Conservation (phyloP, 2,888 invertebrate species). For the Gerris lacustris region DNA sequence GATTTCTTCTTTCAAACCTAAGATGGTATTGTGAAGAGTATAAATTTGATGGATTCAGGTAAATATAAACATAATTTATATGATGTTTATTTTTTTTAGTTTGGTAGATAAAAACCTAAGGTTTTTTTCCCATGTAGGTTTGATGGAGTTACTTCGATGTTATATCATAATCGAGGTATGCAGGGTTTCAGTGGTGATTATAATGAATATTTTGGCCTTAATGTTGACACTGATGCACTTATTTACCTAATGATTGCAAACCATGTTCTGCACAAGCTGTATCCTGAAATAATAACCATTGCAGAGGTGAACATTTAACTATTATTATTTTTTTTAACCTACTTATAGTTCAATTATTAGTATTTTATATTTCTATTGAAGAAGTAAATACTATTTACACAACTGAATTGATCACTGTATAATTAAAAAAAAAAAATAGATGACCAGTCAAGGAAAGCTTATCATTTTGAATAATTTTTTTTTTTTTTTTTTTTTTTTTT, state of each 20-base stretch:
- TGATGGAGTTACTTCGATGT: slow-evolving; percentile 97
- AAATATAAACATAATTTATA: slow-evolving; percentile 23
- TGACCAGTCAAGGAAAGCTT: no score
- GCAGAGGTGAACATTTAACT: slow-evolving; percentile 57
- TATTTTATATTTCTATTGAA: no score
- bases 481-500: no score
- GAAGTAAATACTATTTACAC: neutral
- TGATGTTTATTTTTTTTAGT: no score
- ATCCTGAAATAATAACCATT: slow-evolving; percentile 73
- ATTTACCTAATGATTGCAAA: slow-evolving; percentile 92
- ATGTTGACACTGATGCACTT: slow-evolving; percentile 91
- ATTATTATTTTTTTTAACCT: slow-evolving; percentile 6
- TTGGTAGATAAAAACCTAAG: no score
- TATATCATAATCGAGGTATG: slow-evolving; percentile 94
- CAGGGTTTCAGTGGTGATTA: slow-evolving; percentile 87
- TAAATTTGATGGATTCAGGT: slow-evolving; percentile 93
- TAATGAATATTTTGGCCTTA: slow-evolving; percentile 92
- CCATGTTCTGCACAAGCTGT: slow-evolving; percentile 66
- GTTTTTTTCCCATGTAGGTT: slow-evolving; percentile 44
- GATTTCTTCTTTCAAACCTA: slow-evolving; percentile 93
- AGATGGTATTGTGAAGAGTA: slow-evolving; percentile 97
- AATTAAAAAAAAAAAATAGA: neutral
- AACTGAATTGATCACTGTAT: neutral
- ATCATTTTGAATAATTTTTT: no score
- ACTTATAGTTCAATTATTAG: no score